Conservation (phyloP, 2,797 vertebrate species). For the Cossypha dichroa region DNA sequence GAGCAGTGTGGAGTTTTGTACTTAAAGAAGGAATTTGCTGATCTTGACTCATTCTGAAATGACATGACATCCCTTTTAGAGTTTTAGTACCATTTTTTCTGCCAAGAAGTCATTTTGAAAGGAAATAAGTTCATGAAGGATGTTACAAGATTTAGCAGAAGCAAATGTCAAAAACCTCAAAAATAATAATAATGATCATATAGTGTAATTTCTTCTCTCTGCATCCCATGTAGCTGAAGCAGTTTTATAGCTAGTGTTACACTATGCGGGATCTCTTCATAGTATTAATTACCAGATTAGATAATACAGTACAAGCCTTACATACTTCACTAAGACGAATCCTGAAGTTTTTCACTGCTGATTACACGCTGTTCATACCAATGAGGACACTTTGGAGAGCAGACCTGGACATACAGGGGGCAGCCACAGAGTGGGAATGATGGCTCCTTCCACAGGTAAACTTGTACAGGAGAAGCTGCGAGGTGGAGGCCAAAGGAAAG, state of each 20-base stretch:
- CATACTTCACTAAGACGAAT: not conserved
- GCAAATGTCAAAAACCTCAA: not conserved
- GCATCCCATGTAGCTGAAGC: slow-evolving; percentile 3
- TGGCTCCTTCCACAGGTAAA: not conserved
- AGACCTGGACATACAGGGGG: not conserved
- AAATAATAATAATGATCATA: not conserved
- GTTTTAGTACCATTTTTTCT: not conserved
- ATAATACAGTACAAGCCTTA: not conserved
- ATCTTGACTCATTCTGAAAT: not conserved
- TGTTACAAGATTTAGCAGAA: slow-evolving; percentile 40
- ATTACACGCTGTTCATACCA: not conserved
- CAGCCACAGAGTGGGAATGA: not conserved
- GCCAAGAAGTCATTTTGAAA: slow-evolving; percentile 44
- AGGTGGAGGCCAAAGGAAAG: not conserved
- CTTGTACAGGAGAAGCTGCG: not conserved
- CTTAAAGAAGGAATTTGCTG: not conserved
- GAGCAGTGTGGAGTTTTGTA: not conserved
- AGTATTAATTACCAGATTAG: slow-evolving; percentile 6
- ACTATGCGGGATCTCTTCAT: not conserved
- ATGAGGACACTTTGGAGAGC: not conserved
- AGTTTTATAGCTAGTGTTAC: slow-evolving; percentile 42
- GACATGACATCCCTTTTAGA: fast-evolving
- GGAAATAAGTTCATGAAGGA: slow-evolving; percentile 40
- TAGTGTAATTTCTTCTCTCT: slow-evolving; percentile 18
- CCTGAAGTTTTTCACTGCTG: not conserved